Conservation (phyloP, 1,140 invertebrate species). For the Drosophila arizonae region DNA sequence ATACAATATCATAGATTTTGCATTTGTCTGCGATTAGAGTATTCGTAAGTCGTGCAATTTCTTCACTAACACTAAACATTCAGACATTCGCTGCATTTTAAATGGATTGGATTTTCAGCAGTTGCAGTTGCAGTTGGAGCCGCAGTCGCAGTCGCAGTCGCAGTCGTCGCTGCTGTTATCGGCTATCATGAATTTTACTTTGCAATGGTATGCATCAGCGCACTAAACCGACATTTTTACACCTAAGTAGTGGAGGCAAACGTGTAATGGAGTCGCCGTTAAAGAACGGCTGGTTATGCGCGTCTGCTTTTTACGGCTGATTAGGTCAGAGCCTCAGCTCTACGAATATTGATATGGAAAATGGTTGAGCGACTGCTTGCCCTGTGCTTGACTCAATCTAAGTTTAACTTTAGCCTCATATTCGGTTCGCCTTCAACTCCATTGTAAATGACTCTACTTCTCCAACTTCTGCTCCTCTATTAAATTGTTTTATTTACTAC, state of each 20-base stretch:
- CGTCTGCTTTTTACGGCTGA: slow-evolving; percentile 65
- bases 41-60: neutral
- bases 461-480: neutral
- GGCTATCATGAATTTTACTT: slow-evolving; percentile 60
- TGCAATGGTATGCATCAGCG: slow-evolving; percentile 68
- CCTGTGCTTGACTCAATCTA: too few relatives aligned
- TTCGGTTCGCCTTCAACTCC: too few relatives aligned
- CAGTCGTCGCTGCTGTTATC: slow-evolving; percentile 38
- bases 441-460: too few relatives aligned
- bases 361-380: too few relatives aligned
- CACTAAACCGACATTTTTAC: slow-evolving; percentile 80
- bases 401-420: too few relatives aligned
- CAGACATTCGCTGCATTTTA: slow-evolving; percentile 39
- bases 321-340: slow-evolving; percentile 38
- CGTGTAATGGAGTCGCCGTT: slow-evolving; percentile 36
- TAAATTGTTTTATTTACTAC: too few relatives aligned
- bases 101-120: slow-evolving; percentile 40
- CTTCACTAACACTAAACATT: neutral
- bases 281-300: slow-evolving; percentile 7
- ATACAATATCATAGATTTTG: too few relatives aligned
- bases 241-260: slow-evolving; percentile 45
- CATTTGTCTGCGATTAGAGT: neutral
- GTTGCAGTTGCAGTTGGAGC: neutral
- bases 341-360: slow-evolving; percentile 2
- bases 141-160: too few relatives aligned